Percentiles rank a stretch among this genome's conserved stretches.
Evolutionary conservation across 2,888 invertebrate species (phyloP).

Genomic region (Apamea crenata): DNA sequence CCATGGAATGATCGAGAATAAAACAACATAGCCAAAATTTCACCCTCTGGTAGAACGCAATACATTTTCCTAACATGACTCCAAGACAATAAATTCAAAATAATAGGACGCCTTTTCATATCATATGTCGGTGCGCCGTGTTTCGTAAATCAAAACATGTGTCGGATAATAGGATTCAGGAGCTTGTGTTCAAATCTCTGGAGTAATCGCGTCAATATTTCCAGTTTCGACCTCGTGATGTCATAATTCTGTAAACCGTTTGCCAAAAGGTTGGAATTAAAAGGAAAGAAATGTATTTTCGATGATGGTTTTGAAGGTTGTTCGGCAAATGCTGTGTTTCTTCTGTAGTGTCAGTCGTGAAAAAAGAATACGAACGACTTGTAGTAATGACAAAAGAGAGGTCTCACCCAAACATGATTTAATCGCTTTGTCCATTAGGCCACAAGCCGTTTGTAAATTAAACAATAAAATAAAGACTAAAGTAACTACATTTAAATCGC

Average conservation of each 20-base stretch:
- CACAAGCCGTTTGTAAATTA: neutral
- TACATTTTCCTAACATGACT: slow-evolving; percentile 20
- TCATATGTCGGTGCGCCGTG: slow-evolving; percentile 12
- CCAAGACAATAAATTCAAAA: slow-evolving; percentile 39
- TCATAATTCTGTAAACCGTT: slow-evolving; percentile 36
- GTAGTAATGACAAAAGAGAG: neutral
- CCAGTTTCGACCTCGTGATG: slow-evolving; percentile 29
- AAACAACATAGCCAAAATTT: neutral
- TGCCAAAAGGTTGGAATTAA: slow-evolving; percentile 20
- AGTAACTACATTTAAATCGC: slow-evolving; percentile 20
- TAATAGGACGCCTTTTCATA: slow-evolving; percentile 40
- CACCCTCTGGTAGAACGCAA: slow-evolving; percentile 5
- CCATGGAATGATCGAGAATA: neutral
- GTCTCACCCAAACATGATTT: neutral
- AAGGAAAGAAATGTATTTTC: neutral
- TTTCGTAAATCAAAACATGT: slow-evolving; percentile 58
- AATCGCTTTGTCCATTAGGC: neutral
- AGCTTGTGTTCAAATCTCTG: slow-evolving; percentile 38
- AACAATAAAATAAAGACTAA: slow-evolving; percentile 6
- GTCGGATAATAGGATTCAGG: slow-evolving; percentile 44
- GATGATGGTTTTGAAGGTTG: neutral
- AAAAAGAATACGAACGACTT: neutral
- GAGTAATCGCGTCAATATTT: slow-evolving; percentile 59
- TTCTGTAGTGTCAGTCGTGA: neutral
- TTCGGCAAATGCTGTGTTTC: neutral